phyloP scores from a whole-genome alignment of 2,888 invertebrate species.

The Abrostola tripartita region DNA sequence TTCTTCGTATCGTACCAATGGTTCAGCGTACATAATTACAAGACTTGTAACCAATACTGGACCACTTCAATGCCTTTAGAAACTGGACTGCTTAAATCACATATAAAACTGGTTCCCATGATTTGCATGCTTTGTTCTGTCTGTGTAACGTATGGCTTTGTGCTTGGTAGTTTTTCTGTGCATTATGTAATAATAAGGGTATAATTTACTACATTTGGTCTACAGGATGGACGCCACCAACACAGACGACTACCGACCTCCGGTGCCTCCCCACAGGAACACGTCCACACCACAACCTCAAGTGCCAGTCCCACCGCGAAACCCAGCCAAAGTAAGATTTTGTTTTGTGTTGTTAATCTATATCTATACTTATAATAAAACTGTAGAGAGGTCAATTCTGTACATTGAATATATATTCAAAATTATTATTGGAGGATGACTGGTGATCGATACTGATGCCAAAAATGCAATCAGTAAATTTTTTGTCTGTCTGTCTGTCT shows the following conservation, averaged over 20 bases:
- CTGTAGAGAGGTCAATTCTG: too few species aligned
- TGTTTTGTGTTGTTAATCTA: background rate
- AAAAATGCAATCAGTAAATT: too few species aligned
- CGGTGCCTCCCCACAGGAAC: constrained; percentile 96
- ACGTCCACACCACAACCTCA: constrained; percentile 85
- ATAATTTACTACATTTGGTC: constrained; percentile 75
- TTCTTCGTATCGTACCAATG: too few species aligned
- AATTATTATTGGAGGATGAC: too few species aligned
- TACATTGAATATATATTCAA: too few species aligned
- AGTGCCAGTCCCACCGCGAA: constrained; percentile 78
- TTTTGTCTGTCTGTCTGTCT: too few species aligned
- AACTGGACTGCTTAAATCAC: too few species aligned
- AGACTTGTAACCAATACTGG: too few species aligned
- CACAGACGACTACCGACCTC: constrained; percentile 92
- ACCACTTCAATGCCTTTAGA: background rate
- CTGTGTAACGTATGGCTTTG: constrained; percentile 22
- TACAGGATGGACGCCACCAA: constrained; percentile 81
- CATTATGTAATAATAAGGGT: constrained; percentile 69
- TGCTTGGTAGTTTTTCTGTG: constrained; percentile 58
- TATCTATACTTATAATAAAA: too few species aligned
- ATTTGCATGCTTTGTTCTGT: constrained; percentile 20
- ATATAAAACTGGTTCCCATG: background rate
- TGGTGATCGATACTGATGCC: too few species aligned
- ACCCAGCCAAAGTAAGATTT: constrained; percentile 81
- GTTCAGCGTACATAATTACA: too few species aligned